These are phyloP conservation scores for Vireo griseus DNA, from an alignment of 2,797 vertebrate species.

Conservation along the genomic window DNA sequence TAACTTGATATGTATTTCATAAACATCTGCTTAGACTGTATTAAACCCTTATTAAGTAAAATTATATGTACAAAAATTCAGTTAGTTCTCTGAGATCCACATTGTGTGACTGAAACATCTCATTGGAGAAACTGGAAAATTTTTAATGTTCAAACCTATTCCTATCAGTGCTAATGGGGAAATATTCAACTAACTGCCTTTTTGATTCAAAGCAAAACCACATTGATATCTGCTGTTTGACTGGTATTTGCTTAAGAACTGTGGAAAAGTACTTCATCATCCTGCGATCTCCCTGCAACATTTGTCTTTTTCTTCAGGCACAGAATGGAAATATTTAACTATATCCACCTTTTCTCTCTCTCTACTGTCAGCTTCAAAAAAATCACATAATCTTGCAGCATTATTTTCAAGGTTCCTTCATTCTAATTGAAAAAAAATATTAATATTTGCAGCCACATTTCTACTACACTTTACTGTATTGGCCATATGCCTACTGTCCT, in stretches of 20 bases:
- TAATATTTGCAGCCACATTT: background rate
- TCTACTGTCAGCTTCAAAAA: background rate
- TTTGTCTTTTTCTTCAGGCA: background rate
- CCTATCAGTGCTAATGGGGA: background rate
- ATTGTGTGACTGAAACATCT: background rate
- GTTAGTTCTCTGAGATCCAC: background rate
- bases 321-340: background rate
- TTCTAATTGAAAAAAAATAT: background rate
- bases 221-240: background rate
- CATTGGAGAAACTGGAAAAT: background rate
- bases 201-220: background rate
- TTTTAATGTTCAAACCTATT: background rate
- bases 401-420: background rate
- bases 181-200: background rate
- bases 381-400: background rate
- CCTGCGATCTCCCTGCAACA: background rate
- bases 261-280: conserved; percentile 15
- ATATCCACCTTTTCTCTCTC: background rate
- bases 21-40: background rate
- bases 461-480: background rate
- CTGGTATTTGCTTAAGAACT: conserved; percentile 7
- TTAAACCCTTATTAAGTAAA: background rate
- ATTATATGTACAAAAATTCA: background rate
- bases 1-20: background rate
- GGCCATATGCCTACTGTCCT: background rate